Conservation (phyloP, 2,888 invertebrate genomes). For the Drosophila anomelani region DNA sequence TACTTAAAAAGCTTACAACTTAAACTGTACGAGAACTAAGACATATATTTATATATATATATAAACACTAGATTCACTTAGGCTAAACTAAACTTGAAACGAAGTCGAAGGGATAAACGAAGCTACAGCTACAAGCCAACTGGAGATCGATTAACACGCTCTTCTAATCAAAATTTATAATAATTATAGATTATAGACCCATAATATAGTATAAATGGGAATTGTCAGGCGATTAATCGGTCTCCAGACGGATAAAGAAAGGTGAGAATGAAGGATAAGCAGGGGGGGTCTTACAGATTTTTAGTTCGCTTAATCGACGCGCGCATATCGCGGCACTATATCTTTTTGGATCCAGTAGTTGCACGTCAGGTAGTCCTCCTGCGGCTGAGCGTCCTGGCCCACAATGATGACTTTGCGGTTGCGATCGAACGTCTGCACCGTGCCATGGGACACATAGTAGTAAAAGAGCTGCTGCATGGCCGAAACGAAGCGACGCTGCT, state of each 20-base stretch:
- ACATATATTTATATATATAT: slow-evolving; percentile 48
- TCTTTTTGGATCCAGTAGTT: slow-evolving; percentile 91
- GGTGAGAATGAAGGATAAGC: slow-evolving; percentile 6
- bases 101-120: slow-evolving; percentile 39
- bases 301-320: slow-evolving; percentile 88
- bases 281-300: background rate
- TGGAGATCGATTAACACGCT: background rate
- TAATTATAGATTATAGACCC: background rate
- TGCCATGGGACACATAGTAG: slow-evolving; percentile 92
- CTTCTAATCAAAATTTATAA: background rate
- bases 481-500: slow-evolving; percentile 90
- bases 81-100: slow-evolving; percentile 74
- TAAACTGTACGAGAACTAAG: slow-evolving; percentile 77
- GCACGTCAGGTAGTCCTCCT: slow-evolving; percentile 89
- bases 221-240: slow-evolving; percentile 1
- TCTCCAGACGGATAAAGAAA: slow-evolving; percentile 5
- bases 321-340: slow-evolving; percentile 90
- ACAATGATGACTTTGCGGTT: slow-evolving; percentile 87
- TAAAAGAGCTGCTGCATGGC: slow-evolving; percentile 94
- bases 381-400: slow-evolving; percentile 89
- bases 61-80: slow-evolving; percentile 80
- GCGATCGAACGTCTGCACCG: slow-evolving; percentile 87
- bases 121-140: slow-evolving; percentile 12
- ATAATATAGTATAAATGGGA: background rate
- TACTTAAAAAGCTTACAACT: slow-evolving; percentile 72